A percentile compares a stretch with the other conserved stretches of the same genome.
These are phyloP conservation scores for Loxodonta africana DNA, from an alignment of 2,113 vertebrate species.

Conservation along the genomic window DNA sequence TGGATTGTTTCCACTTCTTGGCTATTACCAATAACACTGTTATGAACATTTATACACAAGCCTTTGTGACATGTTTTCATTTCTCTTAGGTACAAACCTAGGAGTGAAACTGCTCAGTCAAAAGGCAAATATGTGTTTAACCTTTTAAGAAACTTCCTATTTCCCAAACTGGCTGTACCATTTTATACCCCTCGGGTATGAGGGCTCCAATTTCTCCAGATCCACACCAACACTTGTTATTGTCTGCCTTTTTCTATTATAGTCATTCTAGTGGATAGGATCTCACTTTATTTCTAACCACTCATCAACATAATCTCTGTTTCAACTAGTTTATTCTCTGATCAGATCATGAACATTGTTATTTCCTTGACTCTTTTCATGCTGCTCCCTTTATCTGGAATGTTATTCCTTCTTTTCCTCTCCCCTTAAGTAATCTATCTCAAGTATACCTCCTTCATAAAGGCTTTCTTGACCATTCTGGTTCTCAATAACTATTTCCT, in stretches of 20 bases:
- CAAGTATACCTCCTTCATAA: not conserved
- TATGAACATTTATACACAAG: not conserved
- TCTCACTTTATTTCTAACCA: conserved; percentile 27
- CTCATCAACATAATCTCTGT: not conserved
- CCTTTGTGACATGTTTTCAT: not conserved
- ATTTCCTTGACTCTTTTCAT: not conserved
- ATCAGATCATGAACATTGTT: not conserved
- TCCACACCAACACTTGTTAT: not conserved
- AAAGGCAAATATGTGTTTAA: not conserved
- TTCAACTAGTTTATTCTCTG: not conserved
- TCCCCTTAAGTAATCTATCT: not conserved
- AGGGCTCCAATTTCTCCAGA: not conserved
- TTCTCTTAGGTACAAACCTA: not conserved
- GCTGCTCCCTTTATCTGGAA: not conserved
- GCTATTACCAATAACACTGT: conserved; percentile 32
- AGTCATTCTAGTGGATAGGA: not conserved
- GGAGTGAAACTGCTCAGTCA: not conserved
- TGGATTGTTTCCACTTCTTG: not conserved
- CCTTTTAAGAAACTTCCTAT: not conserved
- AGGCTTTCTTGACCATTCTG: not conserved
- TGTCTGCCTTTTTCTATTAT: not conserved
- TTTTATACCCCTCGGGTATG: not conserved
- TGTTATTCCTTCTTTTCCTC: not conserved
- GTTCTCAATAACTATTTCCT: not conserved
- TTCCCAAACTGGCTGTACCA: not conserved